Evolutionary conservation across 1,140 invertebrate genomes (phyloP), one percentile per base, ranked within the genome.

Genomic region (Lasioglossum albipes): DNA sequence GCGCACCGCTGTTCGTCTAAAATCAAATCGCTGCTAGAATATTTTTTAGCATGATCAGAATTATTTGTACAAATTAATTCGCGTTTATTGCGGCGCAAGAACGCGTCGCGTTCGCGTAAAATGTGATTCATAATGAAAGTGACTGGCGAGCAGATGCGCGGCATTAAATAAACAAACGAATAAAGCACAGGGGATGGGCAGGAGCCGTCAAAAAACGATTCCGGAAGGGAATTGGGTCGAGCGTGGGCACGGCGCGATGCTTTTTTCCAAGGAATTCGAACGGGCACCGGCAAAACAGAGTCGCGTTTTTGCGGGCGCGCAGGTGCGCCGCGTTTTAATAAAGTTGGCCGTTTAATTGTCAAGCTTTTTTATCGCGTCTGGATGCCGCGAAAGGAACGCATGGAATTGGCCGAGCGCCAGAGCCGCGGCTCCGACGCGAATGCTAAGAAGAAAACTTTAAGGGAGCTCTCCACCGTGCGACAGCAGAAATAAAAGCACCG

Each of bases 171-270:
- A 20, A 20, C 20, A 57, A 57, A 20, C 20, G 20, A 57, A 57
- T 57, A 57, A 57, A 57, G 20, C 52, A 57, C 10, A 12, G 45
- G 13, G 9, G 13, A 13, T 12, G 9, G 45, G 45, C 9, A 2
- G 45, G 10, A 13, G 45, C 10, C 83, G 89, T 90, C 88, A 89
- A 89, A 90, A 90, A 90, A 88, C 82, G 67, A 84, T 77, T 77
- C 80, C 72, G 68, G 75, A 68, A 80, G 81, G 82, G 81, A 84
- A 82, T 80, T 86, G 82, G 84, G 18, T 6, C 16, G 31, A 72
- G 52, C 57, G 36, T 36, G 36, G 36, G 36, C 36, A 36, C 36
- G 36, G 36, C 36, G 5, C 36, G 36, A 36, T 36, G 36, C 67
- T 52, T 72, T 62, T 78, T 52, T 18, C 61, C 52, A 6, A 20